phyloP scores from a whole-genome alignment of 2,797 vertebrate species.

The Cirrhinus mrigala region DNA sequence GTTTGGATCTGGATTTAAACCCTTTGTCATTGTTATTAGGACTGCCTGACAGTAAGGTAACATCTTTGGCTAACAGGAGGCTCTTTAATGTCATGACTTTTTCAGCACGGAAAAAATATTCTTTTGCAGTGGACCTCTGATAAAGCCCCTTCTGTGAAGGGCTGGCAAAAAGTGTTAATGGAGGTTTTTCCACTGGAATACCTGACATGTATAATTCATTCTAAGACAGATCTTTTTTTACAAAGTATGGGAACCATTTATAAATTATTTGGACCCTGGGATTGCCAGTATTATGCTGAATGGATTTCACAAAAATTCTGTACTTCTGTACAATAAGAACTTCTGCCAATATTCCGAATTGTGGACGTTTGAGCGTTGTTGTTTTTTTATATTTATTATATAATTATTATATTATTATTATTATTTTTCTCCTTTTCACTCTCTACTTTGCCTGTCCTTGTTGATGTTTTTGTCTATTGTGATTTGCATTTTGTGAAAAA shows the following conservation, averaged over 20 bases:
- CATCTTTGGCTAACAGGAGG: background rate
- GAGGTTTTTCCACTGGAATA: slow-evolving; percentile 29
- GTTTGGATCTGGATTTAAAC: background rate
- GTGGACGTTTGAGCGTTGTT: background rate
- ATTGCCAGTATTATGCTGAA: slow-evolving; percentile 21
- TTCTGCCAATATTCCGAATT: background rate
- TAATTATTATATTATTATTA: too few relatives aligned
- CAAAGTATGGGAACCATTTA: slow-evolving; percentile 29
- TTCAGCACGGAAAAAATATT: background rate
- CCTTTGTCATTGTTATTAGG: background rate
- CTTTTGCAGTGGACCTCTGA: background rate
- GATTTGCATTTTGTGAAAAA: too few relatives aligned
- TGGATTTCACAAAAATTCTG: background rate
- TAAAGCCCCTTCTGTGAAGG: background rate
- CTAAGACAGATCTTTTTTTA: slow-evolving; percentile 4
- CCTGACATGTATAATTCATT: slow-evolving; percentile 30
- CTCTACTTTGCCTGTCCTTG: too few relatives aligned
- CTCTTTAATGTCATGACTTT: background rate
- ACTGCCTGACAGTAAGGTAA: background rate
- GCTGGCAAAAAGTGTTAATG: background rate
- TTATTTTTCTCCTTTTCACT: too few relatives aligned
- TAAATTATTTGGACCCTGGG: slow-evolving; percentile 2
- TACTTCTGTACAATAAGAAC: background rate
- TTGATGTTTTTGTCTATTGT: too few relatives aligned
- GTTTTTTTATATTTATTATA: too few relatives aligned